Base-by-base conservation (phyloP, 2,797 vertebrate genomes). In the Phylloscopus collybita region DNA sequence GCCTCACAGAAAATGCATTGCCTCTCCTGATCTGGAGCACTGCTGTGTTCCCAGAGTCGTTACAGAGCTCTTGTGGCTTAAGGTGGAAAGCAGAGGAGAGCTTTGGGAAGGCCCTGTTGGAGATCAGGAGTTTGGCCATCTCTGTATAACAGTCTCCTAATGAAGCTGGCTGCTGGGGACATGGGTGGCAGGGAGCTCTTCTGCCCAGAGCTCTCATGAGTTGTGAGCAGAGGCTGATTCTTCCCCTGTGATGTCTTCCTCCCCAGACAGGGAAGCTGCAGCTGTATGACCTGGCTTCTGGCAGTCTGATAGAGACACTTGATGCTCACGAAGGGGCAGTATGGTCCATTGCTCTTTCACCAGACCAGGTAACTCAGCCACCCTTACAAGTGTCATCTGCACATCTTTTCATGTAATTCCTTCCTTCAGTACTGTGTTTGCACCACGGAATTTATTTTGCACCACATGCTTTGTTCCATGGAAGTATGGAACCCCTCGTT, bases 241-340 rank as follows among this genome's bases (percentile, higher is more conserved):
- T 26, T 69, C 29, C 13, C 64, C 16, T 70, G 11, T 62, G 16
- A 8, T 36, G 1, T 54, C 16, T 95, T 74, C 87, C 73, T 66
- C 70, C 64, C 64, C 96, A 99, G 99, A 98, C 98, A 10, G 99
- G 99, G 59, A 99, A 99, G 92, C 97, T 99, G 86, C 99, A 99
- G 98, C 98, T 99, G 54, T 99, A 98, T 94, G 99, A 99, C 91
- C 84, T 99, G 97, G 98, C 99, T 32, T 99, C 99, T 26, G 99
- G 99, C 86, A 98, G 92, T 86, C 97, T 99, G 44, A 91, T 99
- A 88, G 99, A 99, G 96, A 97, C 98, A 0, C 62, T 98, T 12
- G 96, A 98, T 4, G 99, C 99, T 50, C 99, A 99, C 0, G 66
- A 97, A 0, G 99, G 99, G 47, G 98, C 99, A 0, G 70, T 99